phyloP scores from a whole-genome alignment of 2,797 vertebrate species.

The Coilia nasus region DNA sequence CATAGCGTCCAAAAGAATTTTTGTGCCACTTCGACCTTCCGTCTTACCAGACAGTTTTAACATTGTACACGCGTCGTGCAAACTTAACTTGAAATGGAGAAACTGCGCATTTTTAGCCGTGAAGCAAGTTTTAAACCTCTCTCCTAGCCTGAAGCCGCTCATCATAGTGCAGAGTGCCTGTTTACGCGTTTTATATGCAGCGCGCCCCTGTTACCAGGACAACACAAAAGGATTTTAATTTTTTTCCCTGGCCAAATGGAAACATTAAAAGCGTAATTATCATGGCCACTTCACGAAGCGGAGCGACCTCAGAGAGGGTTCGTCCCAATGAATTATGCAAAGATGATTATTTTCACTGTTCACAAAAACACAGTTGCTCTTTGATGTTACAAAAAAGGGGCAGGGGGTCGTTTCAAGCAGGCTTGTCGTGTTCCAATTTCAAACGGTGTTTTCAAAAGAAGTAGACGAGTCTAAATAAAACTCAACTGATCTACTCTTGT shows the following conservation, averaged over 20 bases:
- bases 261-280: constrained; percentile 64
- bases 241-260: constrained; percentile 67
- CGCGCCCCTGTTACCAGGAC: constrained; percentile 63
- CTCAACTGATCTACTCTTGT: not conserved
- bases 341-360: constrained; percentile 1
- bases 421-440: not conserved
- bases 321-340: constrained; percentile 13
- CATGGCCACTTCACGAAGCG: constrained; percentile 44
- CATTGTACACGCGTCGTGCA: constrained; percentile 50
- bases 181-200: constrained; percentile 59
- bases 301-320: not conserved
- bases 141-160: constrained; percentile 35
- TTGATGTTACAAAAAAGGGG: not conserved
- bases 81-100: not conserved
- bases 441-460: not conserved
- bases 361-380: not conserved
- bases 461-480: not conserved
- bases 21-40: constrained; percentile 58
- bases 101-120: constrained; percentile 5
- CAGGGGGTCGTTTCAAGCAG: not conserved
- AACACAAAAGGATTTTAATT: constrained; percentile 61
- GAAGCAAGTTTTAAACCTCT: constrained; percentile 45
- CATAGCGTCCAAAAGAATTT: constrained; percentile 74
- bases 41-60: constrained; percentile 57
- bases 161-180: constrained; percentile 36